Conservation (phyloP, 2,888 invertebrate species). For the Lithophane semibrunnea region DNA sequence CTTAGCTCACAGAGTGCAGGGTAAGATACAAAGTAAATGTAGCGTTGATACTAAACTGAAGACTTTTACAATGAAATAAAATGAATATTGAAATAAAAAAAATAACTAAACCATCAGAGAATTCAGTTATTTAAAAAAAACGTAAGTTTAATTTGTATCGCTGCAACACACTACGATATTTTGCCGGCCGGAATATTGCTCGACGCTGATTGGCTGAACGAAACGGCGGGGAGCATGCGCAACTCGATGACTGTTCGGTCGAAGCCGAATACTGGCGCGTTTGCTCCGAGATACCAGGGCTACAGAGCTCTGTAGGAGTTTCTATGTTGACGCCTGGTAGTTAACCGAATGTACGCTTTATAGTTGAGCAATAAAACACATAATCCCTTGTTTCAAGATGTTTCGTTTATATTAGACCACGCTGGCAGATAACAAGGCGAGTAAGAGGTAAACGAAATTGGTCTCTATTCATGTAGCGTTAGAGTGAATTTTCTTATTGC, state of each 20-base stretch:
- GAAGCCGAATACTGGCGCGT: slow-evolving; percentile 90
- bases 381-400: slow-evolving; percentile 57
- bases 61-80: neutral
- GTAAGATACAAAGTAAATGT: slow-evolving; percentile 40
- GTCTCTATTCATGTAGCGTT: slow-evolving; percentile 61
- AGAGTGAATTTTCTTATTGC: slow-evolving; percentile 62
- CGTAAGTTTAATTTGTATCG: slow-evolving; percentile 39
- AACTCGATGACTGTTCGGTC: slow-evolving; percentile 83
- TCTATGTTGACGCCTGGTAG: slow-evolving; percentile 59
- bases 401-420: slow-evolving; percentile 79
- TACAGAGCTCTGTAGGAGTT: slow-evolving; percentile 88
- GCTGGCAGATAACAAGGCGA: slow-evolving; percentile 83
- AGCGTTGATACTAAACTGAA: slow-evolving; percentile 2
- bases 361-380: slow-evolving; percentile 46
- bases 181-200: slow-evolving; percentile 75
- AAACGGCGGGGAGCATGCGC: slow-evolving; percentile 89
- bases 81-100: neutral
- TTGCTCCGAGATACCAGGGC: slow-evolving; percentile 89
- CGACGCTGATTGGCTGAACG: slow-evolving; percentile 84
- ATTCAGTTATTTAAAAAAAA: slow-evolving; percentile 13
- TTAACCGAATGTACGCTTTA: slow-evolving; percentile 69
- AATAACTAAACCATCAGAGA: neutral
- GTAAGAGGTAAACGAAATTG: slow-evolving; percentile 68
- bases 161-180: slow-evolving; percentile 62
- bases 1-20: slow-evolving; percentile 66